Evolutionary conservation across 2,113 vertebrate genomes (phyloP).

Genomic region (Salminus brasiliensis): DNA sequence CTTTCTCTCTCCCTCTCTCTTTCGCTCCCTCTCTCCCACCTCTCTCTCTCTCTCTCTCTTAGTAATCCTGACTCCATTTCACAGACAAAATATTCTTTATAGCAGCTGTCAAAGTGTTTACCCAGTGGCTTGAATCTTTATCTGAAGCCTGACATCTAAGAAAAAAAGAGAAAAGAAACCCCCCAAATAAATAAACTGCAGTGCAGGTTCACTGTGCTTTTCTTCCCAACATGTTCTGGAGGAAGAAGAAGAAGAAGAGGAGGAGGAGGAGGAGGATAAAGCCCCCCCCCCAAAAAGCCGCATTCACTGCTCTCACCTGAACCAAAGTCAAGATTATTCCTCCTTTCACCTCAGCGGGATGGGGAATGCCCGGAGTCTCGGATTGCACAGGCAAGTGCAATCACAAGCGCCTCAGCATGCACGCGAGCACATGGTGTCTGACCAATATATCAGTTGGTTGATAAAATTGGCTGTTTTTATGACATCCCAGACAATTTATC

Average conservation of each 20-base stretch:
- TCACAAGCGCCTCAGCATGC: neutral
- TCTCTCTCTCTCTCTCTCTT: constrained; percentile 40
- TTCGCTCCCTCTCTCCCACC: neutral
- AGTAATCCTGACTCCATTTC: constrained; percentile 75
- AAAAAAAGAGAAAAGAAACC: too few species aligned
- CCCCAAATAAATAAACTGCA: too few species aligned
- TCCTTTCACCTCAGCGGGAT: neutral
- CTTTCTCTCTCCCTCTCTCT: neutral
- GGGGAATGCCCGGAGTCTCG: constrained; percentile 6
- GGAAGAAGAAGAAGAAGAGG: constrained; percentile 8
- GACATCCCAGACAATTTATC: too few species aligned
- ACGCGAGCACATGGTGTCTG: neutral
- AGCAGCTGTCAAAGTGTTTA: constrained; percentile 79
- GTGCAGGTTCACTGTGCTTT: constrained; percentile 65
- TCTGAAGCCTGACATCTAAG: constrained; percentile 80
- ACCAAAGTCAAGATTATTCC: constrained; percentile 1
- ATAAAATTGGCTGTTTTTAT: neutral
- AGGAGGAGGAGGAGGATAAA: constrained; percentile 10
- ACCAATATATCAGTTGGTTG: neutral
- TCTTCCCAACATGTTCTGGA: constrained; percentile 47
- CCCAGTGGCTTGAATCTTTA: constrained; percentile 77
- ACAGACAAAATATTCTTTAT: constrained; percentile 78
- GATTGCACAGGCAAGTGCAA: neutral
- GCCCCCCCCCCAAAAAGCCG: constrained; percentile 14
- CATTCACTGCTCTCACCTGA: neutral